Conservation (phyloP, 2,888 invertebrate genomes). For the Chorisops tibialis region DNA sequence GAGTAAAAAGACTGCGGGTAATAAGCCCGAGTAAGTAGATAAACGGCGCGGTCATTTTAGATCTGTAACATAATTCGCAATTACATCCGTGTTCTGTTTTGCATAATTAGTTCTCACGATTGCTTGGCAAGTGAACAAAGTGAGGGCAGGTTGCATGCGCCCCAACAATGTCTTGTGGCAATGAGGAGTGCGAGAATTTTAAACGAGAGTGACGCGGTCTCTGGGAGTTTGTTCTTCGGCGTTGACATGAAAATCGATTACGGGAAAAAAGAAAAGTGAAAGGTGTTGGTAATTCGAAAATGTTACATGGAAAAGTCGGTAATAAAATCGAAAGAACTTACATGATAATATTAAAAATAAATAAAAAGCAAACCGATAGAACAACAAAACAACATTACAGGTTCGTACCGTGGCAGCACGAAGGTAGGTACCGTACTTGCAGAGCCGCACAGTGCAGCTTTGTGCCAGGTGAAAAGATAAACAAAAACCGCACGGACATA, state of each 20-base stretch:
- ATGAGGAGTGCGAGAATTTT: not conserved
- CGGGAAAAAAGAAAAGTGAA: not conserved
- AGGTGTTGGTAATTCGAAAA: not conserved
- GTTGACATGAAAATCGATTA: no score
- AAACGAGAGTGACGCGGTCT: no score
- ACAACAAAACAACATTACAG: not conserved
- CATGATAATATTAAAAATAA: not conserved
- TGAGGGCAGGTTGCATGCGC: not conserved
- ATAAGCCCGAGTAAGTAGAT: constrained; percentile 14
- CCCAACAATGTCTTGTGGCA: not conserved
- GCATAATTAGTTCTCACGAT: constrained; percentile 32
- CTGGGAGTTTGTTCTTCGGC: no score
- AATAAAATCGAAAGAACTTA: not conserved
- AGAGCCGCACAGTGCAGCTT: not conserved
- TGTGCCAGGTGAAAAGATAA: not conserved
- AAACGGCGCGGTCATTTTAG: constrained; percentile 11
- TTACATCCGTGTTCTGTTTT: constrained; percentile 30
- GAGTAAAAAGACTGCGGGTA: no score
- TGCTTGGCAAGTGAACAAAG: not conserved
- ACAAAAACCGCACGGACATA: constrained; percentile 6
- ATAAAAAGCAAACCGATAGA: no score
- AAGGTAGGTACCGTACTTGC: not conserved
- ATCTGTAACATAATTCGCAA: constrained; percentile 30
- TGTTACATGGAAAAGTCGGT: not conserved
- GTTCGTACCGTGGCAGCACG: not conserved